Evolutionary conservation across 30 jellyfish, hydroid and myxozoan species (phyloP).

Genomic region (Cassiopea andromeda): DNA sequence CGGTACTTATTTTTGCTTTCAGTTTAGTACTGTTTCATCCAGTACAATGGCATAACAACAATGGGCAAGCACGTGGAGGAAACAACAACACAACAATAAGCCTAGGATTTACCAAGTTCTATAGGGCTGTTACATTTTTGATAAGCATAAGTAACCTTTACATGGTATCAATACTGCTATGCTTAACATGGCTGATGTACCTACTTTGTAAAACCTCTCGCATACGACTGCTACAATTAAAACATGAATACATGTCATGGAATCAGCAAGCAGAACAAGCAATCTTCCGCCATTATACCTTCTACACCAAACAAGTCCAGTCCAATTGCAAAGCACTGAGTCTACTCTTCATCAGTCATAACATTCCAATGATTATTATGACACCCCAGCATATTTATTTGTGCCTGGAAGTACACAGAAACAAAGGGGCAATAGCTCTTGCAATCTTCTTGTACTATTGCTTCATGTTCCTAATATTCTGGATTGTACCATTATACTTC

Average conservation of each 20-base stretch:
- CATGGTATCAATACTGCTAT: not conserved
- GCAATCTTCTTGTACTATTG: not conserved
- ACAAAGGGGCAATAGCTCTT: not conserved
- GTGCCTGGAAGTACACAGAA: conserved; percentile 11
- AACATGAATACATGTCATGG: conserved; percentile 17
- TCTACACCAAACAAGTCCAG: not conserved
- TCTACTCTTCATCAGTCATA: conserved; percentile 18
- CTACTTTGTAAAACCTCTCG: conserved; percentile 11
- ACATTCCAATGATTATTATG: conserved; percentile 22
- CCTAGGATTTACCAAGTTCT: not conserved
- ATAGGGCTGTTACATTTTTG: not conserved
- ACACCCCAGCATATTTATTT: conserved; percentile 20
- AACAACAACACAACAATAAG: not conserved
- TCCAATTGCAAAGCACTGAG: not conserved
- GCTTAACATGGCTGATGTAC: conserved; percentile 45
- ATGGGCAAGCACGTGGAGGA: not conserved
- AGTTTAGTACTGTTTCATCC: not conserved
- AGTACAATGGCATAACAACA: not conserved
- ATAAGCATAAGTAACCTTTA: conserved; percentile 19
- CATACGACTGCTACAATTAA: conserved; percentile 10
- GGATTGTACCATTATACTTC: conserved; percentile 45
- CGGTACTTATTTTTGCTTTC: not conserved
- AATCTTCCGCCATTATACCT: conserved; percentile 3
- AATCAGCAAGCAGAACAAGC: conserved; percentile 38
- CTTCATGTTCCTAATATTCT: not conserved